These are phyloP conservation scores for Bugula neritina DNA, from an alignment of 2,888 invertebrate genomes.

Conservation along the genomic window DNA sequence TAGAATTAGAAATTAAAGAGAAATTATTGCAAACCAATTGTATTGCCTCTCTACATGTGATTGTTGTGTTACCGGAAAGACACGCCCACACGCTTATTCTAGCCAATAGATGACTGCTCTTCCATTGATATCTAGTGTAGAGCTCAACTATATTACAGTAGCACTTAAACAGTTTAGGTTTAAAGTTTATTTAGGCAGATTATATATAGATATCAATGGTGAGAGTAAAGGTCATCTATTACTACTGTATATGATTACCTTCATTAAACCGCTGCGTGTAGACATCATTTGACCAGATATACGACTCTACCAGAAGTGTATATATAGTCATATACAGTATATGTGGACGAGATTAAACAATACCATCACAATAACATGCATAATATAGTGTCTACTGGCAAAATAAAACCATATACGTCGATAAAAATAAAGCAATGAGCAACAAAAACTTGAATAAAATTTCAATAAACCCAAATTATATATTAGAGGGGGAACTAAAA, in stretches of 20 bases:
- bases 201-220: background rate
- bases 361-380: too few species aligned
- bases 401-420: too few species aligned
- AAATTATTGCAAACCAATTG: too few species aligned
- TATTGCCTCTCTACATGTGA: background rate
- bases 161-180: too few species aligned
- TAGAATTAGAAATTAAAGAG: background rate
- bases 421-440: too few species aligned
- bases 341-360: background rate
- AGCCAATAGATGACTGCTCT: background rate
- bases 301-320: background rate
- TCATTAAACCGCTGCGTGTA: constrained; percentile 6
- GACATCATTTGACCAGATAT: constrained; percentile 22
- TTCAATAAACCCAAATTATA: too few species aligned
- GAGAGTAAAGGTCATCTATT: background rate
- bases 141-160: too few species aligned
- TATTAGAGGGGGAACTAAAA: too few species aligned
- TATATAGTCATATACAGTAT: background rate
- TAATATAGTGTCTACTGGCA: too few species aligned
- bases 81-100: background rate
- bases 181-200: too few species aligned
- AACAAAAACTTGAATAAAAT: too few species aligned
- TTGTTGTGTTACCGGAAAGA: background rate
- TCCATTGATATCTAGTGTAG: background rate
- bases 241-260: constrained; percentile 11